Conservation (phyloP, 1,140 invertebrate genomes). For the Anoplophora glabripennis region DNA sequence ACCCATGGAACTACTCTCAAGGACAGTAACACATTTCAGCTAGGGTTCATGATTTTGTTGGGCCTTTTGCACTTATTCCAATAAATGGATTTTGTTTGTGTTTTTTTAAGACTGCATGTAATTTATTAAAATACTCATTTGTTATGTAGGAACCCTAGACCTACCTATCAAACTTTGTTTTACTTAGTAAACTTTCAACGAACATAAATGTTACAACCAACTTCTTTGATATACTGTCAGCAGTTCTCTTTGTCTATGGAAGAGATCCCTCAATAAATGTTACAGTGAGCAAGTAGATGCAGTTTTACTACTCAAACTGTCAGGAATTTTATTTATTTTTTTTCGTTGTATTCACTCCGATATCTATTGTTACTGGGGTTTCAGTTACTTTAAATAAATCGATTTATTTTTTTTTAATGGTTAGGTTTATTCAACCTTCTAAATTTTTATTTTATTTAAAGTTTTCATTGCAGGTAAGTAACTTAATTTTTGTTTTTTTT, state of each 20-base stretch:
- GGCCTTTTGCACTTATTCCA: constrained; percentile 27
- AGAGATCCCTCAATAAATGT: constrained; percentile 18
- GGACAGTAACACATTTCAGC: constrained; percentile 14
- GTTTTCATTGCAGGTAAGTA: too few species aligned
- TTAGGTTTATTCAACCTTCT: too few species aligned
- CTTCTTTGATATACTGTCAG: neutral
- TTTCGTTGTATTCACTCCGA: constrained; percentile 1
- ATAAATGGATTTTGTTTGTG: constrained; percentile 8
- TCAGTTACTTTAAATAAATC: too few species aligned
- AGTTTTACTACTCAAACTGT: neutral
- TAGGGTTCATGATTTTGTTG: constrained; percentile 4
- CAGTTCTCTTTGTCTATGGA: neutral
- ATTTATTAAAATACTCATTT: constrained; percentile 26
- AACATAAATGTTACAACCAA: constrained; percentile 5
- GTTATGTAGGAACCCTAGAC: constrained; percentile 12
- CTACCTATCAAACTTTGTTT: constrained; percentile 6
- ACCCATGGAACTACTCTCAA: constrained; percentile 21
- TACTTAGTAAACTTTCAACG: constrained; percentile 11
- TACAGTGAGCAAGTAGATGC: constrained; percentile 9
- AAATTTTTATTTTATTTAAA: too few species aligned
- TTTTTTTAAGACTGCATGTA: constrained; percentile 27
- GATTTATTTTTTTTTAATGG: too few species aligned
- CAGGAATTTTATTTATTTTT: neutral
- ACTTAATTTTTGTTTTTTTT: too few species aligned
- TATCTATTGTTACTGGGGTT: neutral